A percentile compares a stretch with the other conserved stretches of the same genome.
These are phyloP conservation scores for Mesocentrotus franciscanus DNA, from an alignment of 53 echinoderm and acorn worm species.

Conservation along the genomic window DNA sequence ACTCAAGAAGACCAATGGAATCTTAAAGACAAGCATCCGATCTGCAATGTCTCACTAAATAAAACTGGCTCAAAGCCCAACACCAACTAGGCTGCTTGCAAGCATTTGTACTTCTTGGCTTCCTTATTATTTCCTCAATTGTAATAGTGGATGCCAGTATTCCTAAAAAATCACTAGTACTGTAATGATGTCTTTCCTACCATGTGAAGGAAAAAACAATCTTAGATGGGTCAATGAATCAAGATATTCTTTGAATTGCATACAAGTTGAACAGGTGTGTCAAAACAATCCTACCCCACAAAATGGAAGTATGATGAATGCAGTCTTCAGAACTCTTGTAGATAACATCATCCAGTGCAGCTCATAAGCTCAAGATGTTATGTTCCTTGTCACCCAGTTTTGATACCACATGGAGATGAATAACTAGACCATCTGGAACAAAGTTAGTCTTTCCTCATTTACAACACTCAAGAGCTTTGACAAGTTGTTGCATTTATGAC, in stretches of 20 bases:
- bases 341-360: neutral
- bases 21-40: neutral
- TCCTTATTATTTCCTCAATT: neutral
- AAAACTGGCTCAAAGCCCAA: neutral
- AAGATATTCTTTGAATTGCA: neutral
- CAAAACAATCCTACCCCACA: neutral
- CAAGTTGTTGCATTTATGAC: neutral
- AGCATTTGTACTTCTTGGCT: neutral
- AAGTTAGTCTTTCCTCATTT: neutral
- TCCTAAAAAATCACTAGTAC: neutral
- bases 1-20: neutral
- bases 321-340: neutral
- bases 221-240: neutral
- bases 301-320: neutral
- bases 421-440: neutral
- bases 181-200: constrained; percentile 24
- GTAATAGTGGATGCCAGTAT: neutral
- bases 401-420: no score
- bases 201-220: neutral
- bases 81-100: neutral
- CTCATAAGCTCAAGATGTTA: neutral
- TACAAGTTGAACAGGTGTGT: neutral
- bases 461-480: neutral
- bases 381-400: no score
- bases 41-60: neutral